Evolutionary conservation across 2,888 invertebrate species (phyloP).

Genomic region (Cylindroiulus punctatus): DNA sequence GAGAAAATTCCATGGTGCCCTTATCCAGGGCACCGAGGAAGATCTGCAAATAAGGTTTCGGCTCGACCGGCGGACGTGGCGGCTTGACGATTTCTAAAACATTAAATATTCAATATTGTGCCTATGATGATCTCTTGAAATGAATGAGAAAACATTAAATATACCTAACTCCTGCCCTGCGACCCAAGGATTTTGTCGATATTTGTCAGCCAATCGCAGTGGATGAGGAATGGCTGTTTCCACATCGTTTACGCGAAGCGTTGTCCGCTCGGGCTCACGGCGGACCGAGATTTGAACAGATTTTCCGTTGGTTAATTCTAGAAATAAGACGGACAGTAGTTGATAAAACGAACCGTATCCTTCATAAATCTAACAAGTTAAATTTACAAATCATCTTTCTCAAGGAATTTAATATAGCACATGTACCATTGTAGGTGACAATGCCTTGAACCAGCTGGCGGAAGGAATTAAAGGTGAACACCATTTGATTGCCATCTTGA

Average conservation of each 20-base stretch:
- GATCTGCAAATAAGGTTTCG: conserved; percentile 85
- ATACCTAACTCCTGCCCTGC: conserved; percentile 60
- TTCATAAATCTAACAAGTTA: not conserved
- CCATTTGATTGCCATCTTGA: conserved; percentile 79
- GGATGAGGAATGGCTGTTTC: conserved; percentile 77
- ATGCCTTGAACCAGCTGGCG: conserved; percentile 77
- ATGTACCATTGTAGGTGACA: conserved; percentile 74
- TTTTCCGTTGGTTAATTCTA: conserved; percentile 80
- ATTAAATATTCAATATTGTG: not conserved
- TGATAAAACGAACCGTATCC: too few relatives aligned
- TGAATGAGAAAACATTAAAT: not conserved
- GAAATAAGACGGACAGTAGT: not conserved
- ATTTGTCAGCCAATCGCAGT: conserved; percentile 76
- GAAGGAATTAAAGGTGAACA: conserved; percentile 83
- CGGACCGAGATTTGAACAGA: conserved; percentile 90
- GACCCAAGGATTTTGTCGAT: conserved; percentile 86
- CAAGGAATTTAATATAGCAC: too few relatives aligned
- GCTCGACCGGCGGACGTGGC: conserved; percentile 87
- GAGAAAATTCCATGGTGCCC: conserved; percentile 74
- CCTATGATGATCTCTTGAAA: not conserved
- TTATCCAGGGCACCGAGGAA: conserved; percentile 87
- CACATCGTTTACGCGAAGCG: conserved; percentile 82
- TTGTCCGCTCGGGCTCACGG: conserved; percentile 77
- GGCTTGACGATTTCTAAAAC: conserved; percentile 83
- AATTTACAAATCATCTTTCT: not conserved